Conservation (phyloP, 2,888 invertebrate species). For the Lasioglossum zephyrum region DNA sequence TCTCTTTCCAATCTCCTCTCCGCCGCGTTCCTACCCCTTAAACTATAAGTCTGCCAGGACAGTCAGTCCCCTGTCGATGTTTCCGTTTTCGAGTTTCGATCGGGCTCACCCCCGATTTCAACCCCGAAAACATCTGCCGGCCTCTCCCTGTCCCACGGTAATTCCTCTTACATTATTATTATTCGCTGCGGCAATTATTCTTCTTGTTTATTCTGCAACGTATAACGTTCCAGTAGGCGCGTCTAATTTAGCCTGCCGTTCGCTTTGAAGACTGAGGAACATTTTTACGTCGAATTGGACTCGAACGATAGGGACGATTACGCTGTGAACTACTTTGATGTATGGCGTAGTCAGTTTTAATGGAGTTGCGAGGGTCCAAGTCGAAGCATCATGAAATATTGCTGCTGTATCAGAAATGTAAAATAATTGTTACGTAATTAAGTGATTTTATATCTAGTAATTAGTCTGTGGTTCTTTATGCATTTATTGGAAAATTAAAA, state of each 20-base stretch:
- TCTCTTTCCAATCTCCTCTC: constrained; percentile 16
- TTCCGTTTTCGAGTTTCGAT: constrained; percentile 57
- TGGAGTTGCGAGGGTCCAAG: background rate
- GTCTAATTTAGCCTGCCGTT: too few relatives aligned
- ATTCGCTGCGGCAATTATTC: background rate
- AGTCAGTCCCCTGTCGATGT: constrained; percentile 41
- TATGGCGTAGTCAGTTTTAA: too few relatives aligned
- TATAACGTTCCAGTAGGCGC: background rate
- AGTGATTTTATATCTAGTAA: too few relatives aligned
- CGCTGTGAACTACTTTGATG: too few relatives aligned
- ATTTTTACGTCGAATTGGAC: too few relatives aligned
- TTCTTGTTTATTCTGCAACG: background rate
- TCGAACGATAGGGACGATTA: too few relatives aligned
- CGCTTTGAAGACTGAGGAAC: too few relatives aligned
- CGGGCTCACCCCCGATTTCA: constrained; percentile 23
- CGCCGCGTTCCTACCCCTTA: constrained; percentile 30
- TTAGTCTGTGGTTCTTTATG: too few relatives aligned
- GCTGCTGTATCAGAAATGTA: too few relatives aligned
- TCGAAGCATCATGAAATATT: too few relatives aligned
- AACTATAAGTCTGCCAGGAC: constrained; percentile 55
- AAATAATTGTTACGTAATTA: too few relatives aligned
- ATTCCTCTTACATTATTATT: background rate
- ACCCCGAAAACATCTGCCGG: constrained; percentile 54
- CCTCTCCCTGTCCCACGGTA: background rate
- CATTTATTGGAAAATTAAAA: too few relatives aligned